Evolutionary conservation across 2,113 vertebrate genomes (phyloP).

Genomic region (Danio rerio): DNA sequence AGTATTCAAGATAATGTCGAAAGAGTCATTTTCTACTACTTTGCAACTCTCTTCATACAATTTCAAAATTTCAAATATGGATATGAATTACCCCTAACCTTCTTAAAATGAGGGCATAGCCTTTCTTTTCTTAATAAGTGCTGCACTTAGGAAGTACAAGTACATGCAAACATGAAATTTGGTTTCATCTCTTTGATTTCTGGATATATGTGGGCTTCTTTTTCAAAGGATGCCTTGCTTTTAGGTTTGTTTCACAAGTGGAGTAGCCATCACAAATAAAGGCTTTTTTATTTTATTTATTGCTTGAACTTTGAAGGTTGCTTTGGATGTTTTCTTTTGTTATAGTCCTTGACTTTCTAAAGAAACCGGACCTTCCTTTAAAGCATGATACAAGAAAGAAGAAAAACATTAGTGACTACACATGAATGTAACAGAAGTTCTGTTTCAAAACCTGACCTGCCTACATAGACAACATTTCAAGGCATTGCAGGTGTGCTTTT

Average conservation of each 20-base stretch:
- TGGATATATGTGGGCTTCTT: background rate
- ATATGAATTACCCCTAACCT: too few species aligned
- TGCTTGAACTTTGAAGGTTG: slow-evolving; percentile 20
- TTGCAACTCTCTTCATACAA: too few species aligned
- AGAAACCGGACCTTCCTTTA: slow-evolving; percentile 5
- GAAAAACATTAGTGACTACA: slow-evolving; percentile 11
- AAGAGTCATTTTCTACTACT: too few species aligned
- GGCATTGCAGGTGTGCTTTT: background rate
- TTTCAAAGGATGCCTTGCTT: background rate
- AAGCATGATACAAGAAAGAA: background rate
- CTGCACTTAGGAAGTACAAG: background rate
- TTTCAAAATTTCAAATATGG: too few species aligned
- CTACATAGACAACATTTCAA: background rate
- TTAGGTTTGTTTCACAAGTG: slow-evolving; percentile 8
- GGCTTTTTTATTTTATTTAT: slow-evolving; percentile 10
- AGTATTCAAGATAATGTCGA: too few species aligned
- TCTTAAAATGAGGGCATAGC: background rate
- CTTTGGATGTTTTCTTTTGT: slow-evolving; percentile 15
- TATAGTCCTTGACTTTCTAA: background rate
- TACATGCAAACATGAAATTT: background rate
- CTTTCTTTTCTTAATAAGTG: background rate
- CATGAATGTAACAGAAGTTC: background rate
- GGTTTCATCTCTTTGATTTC: background rate
- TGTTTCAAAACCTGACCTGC: background rate
- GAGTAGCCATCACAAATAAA: background rate